phyloP scores from a whole-genome alignment of 2,888 invertebrate genomes.

The Eristalis arbustorum region DNA sequence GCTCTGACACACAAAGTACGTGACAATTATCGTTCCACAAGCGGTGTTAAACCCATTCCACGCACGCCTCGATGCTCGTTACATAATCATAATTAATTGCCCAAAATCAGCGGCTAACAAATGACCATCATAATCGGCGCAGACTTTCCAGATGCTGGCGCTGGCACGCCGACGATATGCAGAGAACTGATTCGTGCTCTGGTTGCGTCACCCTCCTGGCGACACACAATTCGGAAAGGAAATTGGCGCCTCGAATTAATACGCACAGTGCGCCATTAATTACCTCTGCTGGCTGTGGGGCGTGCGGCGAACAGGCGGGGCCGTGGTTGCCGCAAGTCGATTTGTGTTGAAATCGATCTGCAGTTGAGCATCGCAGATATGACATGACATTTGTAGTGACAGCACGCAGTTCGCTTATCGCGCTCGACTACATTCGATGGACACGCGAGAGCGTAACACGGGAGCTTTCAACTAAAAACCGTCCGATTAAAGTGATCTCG shows the following conservation, averaged over 20 bases:
- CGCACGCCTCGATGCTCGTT: slow-evolving; percentile 5
- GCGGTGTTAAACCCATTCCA: neutral
- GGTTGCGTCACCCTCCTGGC: slow-evolving; percentile 38
- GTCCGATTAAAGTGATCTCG: neutral
- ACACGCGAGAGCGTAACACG: neutral
- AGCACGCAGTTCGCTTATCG: neutral
- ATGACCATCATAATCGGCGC: slow-evolving; percentile 29
- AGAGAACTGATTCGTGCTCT: slow-evolving; percentile 27
- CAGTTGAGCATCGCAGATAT: neutral
- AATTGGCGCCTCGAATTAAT: slow-evolving; percentile 41
- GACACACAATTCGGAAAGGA: slow-evolving; percentile 16
- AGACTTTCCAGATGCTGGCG: neutral
- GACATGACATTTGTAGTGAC: neutral
- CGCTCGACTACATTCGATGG: neutral
- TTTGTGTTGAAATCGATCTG: neutral
- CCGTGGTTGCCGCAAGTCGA: neutral
- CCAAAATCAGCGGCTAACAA: slow-evolving; percentile 41
- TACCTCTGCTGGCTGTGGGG: neutral
- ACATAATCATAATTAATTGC: slow-evolving; percentile 58
- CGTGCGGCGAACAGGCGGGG: neutral
- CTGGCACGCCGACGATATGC: slow-evolving; percentile 16
- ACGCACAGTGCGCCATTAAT: slow-evolving; percentile 29
- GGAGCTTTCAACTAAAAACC: neutral
- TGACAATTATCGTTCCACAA: neutral
- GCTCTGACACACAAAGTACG: neutral